Evolutionary conservation across 2,888 invertebrate genomes (phyloP).

Genomic region (Lochmaea crataegi): DNA sequence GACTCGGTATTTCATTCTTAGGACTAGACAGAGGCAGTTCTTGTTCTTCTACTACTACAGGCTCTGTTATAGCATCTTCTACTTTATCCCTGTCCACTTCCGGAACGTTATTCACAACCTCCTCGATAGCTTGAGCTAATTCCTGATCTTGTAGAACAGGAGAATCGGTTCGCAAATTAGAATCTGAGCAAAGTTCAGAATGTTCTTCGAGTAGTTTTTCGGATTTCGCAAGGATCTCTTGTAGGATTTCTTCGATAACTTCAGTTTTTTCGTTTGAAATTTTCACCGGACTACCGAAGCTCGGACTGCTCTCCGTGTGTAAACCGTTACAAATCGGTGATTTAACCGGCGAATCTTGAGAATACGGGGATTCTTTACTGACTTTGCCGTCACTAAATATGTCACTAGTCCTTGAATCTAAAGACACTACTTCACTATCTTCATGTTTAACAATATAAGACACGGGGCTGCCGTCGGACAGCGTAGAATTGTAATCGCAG

Average conservation of each 20-base stretch:
- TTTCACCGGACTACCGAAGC: slow-evolving; percentile 61
- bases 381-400: slow-evolving; percentile 72
- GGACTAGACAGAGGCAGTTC: slow-evolving; percentile 22
- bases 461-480: slow-evolving; percentile 68
- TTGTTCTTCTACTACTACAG: slow-evolving; percentile 6
- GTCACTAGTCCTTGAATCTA: slow-evolving; percentile 69
- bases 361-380: slow-evolving; percentile 72
- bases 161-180: slow-evolving; percentile 51
- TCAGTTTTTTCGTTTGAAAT: slow-evolving; percentile 62
- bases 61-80: slow-evolving; percentile 53
- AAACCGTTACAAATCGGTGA: slow-evolving; percentile 65
- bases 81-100: slow-evolving; percentile 38
- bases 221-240: slow-evolving; percentile 67
- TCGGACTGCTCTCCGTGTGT: slow-evolving; percentile 61
- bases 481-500: slow-evolving; percentile 65
- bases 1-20: slow-evolving; percentile 59
- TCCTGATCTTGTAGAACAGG: slow-evolving; percentile 69
- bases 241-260: slow-evolving; percentile 67
- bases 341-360: slow-evolving; percentile 64
- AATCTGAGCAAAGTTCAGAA: slow-evolving; percentile 45
- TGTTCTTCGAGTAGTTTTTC: slow-evolving; percentile 66
- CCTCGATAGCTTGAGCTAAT: slow-evolving; percentile 67
- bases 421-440: slow-evolving; percentile 67
- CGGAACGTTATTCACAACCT: slow-evolving; percentile 64
- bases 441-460: slow-evolving; percentile 64